phyloP scores from a whole-genome alignment of 2,797 vertebrate species.

The Lacerta agilis region DNA sequence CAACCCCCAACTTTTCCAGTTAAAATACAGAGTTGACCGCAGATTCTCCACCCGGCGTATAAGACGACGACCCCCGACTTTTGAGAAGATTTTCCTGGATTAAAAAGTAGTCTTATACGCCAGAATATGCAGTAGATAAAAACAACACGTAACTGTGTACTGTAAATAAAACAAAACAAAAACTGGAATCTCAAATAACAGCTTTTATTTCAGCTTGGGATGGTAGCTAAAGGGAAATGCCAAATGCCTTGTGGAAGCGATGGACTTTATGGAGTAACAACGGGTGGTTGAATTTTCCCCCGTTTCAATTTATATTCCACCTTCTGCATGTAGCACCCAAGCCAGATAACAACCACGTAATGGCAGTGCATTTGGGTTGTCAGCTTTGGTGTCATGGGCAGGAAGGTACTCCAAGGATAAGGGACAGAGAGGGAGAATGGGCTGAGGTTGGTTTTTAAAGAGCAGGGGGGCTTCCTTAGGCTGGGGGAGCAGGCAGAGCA shows the following conservation, averaged over 20 bases:
- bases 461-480: neutral
- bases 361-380: neutral
- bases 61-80: no score
- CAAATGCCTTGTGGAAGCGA: neutral
- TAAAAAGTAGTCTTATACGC: no score
- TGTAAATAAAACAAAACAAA: no score
- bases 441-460: neutral
- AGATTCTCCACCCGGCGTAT: no score
- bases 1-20: no score
- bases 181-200: no score
- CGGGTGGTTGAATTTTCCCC: neutral
- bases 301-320: neutral
- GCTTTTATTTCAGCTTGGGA: neutral
- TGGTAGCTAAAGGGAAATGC: neutral
- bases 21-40: no score
- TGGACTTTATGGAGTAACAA: neutral
- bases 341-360: neutral
- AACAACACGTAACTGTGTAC: no score
- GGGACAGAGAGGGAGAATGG: neutral
- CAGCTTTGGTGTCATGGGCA: neutral
- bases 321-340: neutral
- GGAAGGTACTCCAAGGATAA: neutral
- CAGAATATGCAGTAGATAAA: no score
- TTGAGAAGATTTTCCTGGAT: no score
- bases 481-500: neutral